A percentile compares a stretch with the other conserved stretches of the same genome.
Conservation (phyloP, 2,113 vertebrate species). For the Perognathus longimembris region DNA sequence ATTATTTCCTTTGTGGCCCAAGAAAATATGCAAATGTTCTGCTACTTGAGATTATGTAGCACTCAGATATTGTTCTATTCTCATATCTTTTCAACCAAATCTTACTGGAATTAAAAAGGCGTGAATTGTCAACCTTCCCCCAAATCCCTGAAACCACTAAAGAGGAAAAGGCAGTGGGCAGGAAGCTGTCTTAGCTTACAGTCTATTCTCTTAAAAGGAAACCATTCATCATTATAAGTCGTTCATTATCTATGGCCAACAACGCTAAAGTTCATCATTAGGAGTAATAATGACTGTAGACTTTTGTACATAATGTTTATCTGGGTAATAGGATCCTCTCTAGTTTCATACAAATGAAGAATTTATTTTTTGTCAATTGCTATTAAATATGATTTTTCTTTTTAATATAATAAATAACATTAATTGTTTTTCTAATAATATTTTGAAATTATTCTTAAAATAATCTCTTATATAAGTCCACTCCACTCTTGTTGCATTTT, state of each 20-base stretch:
- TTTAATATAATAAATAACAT: neutral
- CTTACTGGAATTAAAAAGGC: neutral
- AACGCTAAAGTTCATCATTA: neutral
- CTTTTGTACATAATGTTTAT: neutral
- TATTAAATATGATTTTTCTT: neutral
- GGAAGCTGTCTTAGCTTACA: neutral
- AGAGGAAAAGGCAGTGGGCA: neutral
- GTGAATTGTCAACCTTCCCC: neutral
- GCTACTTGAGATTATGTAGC: neutral
- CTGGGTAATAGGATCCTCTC: neutral
- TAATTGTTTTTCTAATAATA: neutral
- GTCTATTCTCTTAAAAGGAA: neutral
- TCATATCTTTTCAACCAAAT: neutral
- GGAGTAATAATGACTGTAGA: neutral
- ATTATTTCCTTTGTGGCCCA: neutral
- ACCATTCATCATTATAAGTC: neutral
- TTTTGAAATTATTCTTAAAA: neutral
- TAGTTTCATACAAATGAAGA: neutral
- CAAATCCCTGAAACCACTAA: neutral
- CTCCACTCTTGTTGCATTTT: neutral
- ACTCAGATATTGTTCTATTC: neutral
- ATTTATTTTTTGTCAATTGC: neutral
- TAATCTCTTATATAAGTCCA: neutral
- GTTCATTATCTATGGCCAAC: neutral
- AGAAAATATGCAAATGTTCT: neutral